Base-by-base conservation (phyloP, 1,140 invertebrate genomes). In the Sweltsa coloradensis region DNA sequence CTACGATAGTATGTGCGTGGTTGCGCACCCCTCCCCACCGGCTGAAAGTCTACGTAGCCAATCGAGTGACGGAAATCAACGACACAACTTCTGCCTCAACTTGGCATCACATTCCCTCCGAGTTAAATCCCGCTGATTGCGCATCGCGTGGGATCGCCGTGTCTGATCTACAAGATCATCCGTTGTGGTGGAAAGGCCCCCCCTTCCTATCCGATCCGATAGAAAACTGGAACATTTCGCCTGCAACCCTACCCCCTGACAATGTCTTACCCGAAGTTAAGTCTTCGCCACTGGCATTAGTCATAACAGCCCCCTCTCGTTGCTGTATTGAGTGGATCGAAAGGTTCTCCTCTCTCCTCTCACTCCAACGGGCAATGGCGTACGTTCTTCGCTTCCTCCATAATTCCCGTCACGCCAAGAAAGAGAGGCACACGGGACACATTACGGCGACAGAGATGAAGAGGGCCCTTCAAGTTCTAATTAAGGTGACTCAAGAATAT, bases 1-100 rank as follows among this genome's bases (percentile, higher is more conserved):
- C 57, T 1, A 34, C 41, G 7, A 53, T 58, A 16, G 54, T 53
- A 6, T 31, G 64, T 0, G 14, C 29, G 7, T 63, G 64, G 62
- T 42, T 65, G 2, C 27, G 42, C 7, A 47, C 49, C 14, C 9
- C 34, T 7, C 48, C 58, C 1, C 14, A 48, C 13, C 29, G 40
- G 0, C 53, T 62, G 37, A 63, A 68, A 44, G 56, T 56, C 0
- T 70, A 61, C 52, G 61, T 69, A 0, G 59, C 58, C 0, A 67
- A 67, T 48, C 43, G 64, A 21, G 55, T 68, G 0, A 34, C 56
- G 16, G 48, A 59, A 47, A 69, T 69, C 41, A 66, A 55, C 59
- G 64, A 5, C 59, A 59, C 14, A 59, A 18, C 45, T 5, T 23
- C 40, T 9, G 16, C 40, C 5, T 21, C 5, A 21, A 13, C 14